Conservation (phyloP, 2,113 vertebrate species). For the Phaetusa simplex region DNA sequence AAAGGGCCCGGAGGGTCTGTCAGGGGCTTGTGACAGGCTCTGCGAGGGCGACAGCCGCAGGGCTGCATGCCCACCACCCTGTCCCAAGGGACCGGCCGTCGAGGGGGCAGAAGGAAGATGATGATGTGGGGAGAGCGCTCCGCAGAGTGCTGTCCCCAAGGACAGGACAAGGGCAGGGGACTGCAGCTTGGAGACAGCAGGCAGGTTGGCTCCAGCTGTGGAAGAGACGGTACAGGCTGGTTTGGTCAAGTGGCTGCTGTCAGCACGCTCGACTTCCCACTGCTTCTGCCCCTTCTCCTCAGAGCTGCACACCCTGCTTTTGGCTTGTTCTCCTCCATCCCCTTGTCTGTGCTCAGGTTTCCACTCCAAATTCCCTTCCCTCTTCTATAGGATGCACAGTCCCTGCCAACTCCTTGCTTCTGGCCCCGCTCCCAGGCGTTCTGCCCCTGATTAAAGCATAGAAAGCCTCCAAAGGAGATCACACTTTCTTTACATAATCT, state of each 20-base stretch:
- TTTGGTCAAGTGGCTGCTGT: conserved; percentile 22
- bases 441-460: conserved; percentile 39
- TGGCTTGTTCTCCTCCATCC: not conserved
- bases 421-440: conserved; percentile 47
- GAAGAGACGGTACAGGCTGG: not conserved
- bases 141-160: not conserved
- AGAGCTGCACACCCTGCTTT: not conserved
- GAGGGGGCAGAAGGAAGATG: not conserved
- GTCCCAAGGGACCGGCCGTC: accelerated
- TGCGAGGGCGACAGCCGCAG: accelerated
- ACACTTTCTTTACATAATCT: conserved; percentile 46
- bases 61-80: accelerated
- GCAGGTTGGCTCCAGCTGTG: conserved; percentile 42
- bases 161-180: conserved; percentile 24
- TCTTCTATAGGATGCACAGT: not conserved
- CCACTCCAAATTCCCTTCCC: not conserved
- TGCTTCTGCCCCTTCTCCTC: conserved; percentile 25
- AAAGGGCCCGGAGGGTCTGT: not conserved
- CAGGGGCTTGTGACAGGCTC: not conserved
- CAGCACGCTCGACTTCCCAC: not conserved
- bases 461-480: conserved; percentile 35
- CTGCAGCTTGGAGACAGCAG: not conserved
- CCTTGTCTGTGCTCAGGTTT: not conserved
- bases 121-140: not conserved
- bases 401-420: conserved; percentile 28